Evolutionary conservation across 2,113 vertebrate genomes (phyloP).

Genomic region (Nycticryphes semicollaris): DNA sequence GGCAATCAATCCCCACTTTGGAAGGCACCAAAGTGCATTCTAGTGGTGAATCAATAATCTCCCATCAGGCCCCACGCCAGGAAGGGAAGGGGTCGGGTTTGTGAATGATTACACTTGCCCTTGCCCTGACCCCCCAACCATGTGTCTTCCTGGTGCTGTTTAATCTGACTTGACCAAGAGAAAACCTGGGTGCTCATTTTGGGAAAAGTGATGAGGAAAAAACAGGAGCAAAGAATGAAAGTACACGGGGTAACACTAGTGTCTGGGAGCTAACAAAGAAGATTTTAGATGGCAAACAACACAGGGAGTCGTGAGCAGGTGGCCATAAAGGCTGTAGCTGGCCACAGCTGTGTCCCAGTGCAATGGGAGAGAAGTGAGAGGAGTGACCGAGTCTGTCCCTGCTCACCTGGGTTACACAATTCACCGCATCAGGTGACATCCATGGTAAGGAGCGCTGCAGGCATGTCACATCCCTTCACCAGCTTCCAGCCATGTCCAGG

Average conservation of each 20-base stretch:
- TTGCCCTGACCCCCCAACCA: neutral
- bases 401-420: neutral
- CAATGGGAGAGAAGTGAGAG: neutral
- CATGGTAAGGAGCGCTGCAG: neutral
- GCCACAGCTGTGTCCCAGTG: neutral
- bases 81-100: neutral
- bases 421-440: neutral
- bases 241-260: neutral
- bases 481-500: neutral
- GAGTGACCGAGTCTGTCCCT: fast-evolving
- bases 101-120: neutral
- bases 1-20: neutral
- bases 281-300: neutral
- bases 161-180: neutral
- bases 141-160: neutral
- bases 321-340: neutral
- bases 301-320: neutral
- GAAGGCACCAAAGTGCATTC: neutral
- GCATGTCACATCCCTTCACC: fast-evolving
- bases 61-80: fast-evolving
- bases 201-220: neutral
- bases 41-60: neutral
- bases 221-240: neutral
- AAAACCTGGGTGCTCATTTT: neutral
- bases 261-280: neutral